Conservation (phyloP, 2,888 invertebrate species). For the Erebia aethiops region DNA sequence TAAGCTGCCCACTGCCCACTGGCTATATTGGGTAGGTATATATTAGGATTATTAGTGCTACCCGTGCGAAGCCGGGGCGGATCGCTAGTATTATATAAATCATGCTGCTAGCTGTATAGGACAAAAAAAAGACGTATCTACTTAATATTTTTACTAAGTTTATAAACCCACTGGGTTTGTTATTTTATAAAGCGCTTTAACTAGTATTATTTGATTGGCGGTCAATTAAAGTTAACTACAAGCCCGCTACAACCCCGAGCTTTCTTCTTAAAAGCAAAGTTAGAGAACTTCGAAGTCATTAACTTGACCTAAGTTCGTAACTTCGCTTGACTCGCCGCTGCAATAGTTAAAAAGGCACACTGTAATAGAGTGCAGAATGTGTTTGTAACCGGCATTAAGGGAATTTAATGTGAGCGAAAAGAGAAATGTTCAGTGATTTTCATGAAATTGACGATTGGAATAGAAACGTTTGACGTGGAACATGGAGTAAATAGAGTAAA, state of each 20-base stretch:
- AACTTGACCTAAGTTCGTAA: constrained; percentile 36
- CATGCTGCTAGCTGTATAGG: too few relatives aligned
- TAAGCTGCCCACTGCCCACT: too few relatives aligned
- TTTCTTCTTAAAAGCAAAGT: constrained; percentile 36
- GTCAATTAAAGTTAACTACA: constrained; percentile 35
- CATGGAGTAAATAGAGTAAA: constrained; percentile 11
- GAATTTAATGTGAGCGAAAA: constrained; percentile 20
- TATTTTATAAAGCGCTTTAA: neutral
- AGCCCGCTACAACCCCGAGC: constrained; percentile 28
- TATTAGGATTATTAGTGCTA: too few relatives aligned
- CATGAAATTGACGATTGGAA: constrained; percentile 18
- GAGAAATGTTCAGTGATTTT: constrained; percentile 15
- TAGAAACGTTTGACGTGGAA: constrained; percentile 10
- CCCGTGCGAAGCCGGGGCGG: too few relatives aligned
- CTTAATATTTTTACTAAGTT: too few relatives aligned
- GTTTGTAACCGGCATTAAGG: constrained; percentile 23
- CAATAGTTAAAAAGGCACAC: constrained; percentile 25
- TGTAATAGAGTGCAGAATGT: constrained; percentile 26
- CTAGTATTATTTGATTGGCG: constrained; percentile 22
- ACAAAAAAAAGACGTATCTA: too few relatives aligned
- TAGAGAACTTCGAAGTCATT: constrained; percentile 36
- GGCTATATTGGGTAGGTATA: too few relatives aligned
- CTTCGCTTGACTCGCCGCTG: constrained; percentile 32
- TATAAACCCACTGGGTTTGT: neutral
- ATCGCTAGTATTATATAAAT: too few relatives aligned